A percentile compares a stretch with the other conserved stretches of the same genome.
Conservation (phyloP, 2,113 vertebrate genomes). For the Meles meles region DNA sequence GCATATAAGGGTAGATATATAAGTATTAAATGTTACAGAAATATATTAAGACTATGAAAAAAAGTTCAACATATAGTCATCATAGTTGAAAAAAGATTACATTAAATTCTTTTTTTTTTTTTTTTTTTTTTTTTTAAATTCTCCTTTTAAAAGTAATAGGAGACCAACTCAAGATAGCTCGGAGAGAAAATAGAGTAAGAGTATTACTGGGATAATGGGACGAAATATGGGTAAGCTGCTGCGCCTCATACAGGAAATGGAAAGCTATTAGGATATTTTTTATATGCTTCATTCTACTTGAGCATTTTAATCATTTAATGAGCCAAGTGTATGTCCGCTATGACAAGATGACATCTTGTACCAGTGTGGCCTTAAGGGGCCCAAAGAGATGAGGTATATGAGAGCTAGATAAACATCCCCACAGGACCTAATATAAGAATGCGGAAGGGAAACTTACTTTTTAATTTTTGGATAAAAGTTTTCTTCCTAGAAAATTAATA, state of each 20-base stretch:
- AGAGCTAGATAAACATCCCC: background rate
- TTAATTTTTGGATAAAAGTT: background rate
- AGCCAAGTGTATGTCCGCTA: background rate
- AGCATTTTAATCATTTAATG: background rate
- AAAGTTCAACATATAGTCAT: background rate
- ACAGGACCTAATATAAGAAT: background rate
- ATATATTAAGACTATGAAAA: background rate
- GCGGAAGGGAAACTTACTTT: background rate
- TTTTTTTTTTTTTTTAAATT: too few species aligned
- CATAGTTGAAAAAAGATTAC: conserved; percentile 5
- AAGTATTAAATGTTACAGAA: background rate
- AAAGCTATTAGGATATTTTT: background rate
- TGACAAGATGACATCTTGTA: background rate
- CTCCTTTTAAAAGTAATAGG: background rate
- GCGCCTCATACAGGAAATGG: background rate
- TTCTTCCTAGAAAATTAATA: conserved; percentile 14
- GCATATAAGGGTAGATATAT: background rate
- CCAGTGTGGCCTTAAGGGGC: background rate
- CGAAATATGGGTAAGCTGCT: background rate
- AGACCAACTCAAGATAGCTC: background rate
- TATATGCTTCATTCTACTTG: background rate
- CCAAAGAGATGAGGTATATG: background rate
- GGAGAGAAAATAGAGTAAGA: background rate
- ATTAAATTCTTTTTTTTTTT: too few species aligned
- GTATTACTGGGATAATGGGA: background rate